A percentile compares a stretch with the other conserved stretches of the same genome.
phyloP scores from a whole-genome alignment of 1,140 invertebrate genomes.

The Lepidostoma basale region DNA sequence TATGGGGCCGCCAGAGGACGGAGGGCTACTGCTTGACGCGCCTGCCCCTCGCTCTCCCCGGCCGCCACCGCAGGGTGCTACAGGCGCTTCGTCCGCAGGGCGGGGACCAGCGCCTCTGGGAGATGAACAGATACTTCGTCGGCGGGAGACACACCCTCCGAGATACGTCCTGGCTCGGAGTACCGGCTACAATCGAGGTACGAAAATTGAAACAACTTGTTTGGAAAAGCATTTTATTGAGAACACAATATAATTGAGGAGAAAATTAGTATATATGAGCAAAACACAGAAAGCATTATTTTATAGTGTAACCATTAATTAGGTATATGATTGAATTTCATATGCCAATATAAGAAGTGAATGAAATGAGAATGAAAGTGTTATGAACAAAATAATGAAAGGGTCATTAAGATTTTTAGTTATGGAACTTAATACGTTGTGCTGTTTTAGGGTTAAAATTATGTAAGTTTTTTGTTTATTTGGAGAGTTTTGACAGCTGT shows the following conservation, averaged over 20 bases:
- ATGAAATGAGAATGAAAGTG: no score
- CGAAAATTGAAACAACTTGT: neutral
- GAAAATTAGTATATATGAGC: neutral
- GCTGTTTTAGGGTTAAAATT: no score
- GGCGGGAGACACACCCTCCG: conserved; percentile 56
- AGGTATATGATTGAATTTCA: no score
- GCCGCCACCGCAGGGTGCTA: conserved; percentile 45
- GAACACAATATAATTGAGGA: neutral
- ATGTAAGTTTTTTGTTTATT: no score
- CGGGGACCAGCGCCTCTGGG: conserved; percentile 47
- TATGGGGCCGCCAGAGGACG: conserved; percentile 54
- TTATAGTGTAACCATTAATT: neutral
- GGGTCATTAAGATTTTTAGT: no score
- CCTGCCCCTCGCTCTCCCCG: conserved; percentile 48
- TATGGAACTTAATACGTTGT: no score
- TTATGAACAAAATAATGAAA: no score
- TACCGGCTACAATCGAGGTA: conserved; percentile 13
- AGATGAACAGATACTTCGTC: conserved; percentile 55
- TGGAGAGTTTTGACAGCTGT: no score
- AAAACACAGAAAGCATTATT: neutral
- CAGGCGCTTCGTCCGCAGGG: conserved; percentile 52
- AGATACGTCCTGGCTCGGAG: conserved; percentile 49
- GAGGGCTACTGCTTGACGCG: conserved; percentile 54
- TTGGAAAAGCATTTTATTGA: neutral
- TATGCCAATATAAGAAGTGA: no score